These are phyloP conservation scores for Mormyrus iriodes DNA, from an alignment of 2,113 vertebrate species.

Conservation along the genomic window DNA sequence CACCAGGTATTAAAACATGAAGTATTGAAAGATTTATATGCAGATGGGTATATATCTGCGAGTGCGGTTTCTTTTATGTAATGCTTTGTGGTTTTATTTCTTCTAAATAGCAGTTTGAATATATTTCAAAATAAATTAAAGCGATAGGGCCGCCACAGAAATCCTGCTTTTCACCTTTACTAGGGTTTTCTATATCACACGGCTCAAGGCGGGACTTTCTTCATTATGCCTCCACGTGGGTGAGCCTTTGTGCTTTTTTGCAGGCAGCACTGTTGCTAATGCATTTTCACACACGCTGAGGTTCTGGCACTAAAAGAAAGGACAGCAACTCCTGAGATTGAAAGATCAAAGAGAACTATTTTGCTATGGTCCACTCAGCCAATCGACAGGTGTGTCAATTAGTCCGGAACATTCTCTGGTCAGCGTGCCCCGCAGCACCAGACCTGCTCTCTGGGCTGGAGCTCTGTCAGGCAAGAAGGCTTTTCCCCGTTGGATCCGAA, in stretches of 20 bases:
- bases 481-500: background rate
- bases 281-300: constrained; percentile 28
- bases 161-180: constrained; percentile 19
- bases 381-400: constrained; percentile 32
- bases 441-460: background rate
- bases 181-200: constrained; percentile 17
- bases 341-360: constrained; percentile 50
- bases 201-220: constrained; percentile 38
- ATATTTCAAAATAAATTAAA: constrained; percentile 37
- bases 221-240: constrained; percentile 38
- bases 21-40: constrained; percentile 30
- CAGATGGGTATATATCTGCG: constrained; percentile 12
- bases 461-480: background rate
- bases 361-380: constrained; percentile 29
- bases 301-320: constrained; percentile 30
- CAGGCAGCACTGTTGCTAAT: constrained; percentile 29
- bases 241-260: constrained; percentile 41
- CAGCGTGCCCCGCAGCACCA: background rate
- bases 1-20: constrained; percentile 15
- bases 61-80: constrained; percentile 29
- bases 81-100: constrained; percentile 26
- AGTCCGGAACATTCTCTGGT: constrained; percentile 12
- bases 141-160: constrained; percentile 24
- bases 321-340: constrained; percentile 38
- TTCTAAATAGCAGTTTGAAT: constrained; percentile 29